Percentiles rank a stretch among this genome's conserved stretches.
These are phyloP conservation scores for Cephus pulcher DNA, from an alignment of 2,888 invertebrate genomes.

Conservation along the genomic window DNA sequence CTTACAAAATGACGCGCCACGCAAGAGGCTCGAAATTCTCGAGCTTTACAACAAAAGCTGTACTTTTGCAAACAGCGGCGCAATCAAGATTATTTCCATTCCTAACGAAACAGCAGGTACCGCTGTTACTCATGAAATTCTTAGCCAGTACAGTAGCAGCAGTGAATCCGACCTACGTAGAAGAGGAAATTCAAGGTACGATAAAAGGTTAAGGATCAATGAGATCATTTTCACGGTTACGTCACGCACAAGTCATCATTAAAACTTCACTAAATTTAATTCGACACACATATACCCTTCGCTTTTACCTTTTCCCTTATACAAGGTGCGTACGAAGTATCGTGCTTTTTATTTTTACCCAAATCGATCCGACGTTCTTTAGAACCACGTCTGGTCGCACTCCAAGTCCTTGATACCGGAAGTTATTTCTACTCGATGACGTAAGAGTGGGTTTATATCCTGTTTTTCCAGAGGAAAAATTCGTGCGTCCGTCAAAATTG, in stretches of 20 bases:
- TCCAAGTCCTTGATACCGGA: background rate
- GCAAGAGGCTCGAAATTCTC: constrained; percentile 21
- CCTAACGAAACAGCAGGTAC: constrained; percentile 39
- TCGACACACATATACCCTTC: background rate
- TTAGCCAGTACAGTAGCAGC: no score
- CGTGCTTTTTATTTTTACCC: background rate
- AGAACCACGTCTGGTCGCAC: background rate
- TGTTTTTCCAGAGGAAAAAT: background rate
- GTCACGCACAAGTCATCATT: background rate
- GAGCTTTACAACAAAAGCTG: constrained; percentile 19
- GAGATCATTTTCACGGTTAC: background rate
- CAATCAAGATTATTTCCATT: constrained; percentile 42
- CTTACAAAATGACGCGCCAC: constrained; percentile 16
- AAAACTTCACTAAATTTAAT: background rate
- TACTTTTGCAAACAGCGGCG: constrained; percentile 30
- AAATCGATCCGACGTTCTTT: background rate
- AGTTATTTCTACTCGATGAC: background rate
- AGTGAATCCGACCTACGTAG: background rate
- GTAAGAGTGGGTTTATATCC: background rate
- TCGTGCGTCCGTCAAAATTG: background rate
- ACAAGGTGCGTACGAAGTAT: background rate
- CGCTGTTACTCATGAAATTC: constrained; percentile 14
- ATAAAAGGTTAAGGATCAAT: background rate
- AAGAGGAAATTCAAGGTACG: background rate
- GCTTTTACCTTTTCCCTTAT: background rate